Evolutionary conservation across 2,113 vertebrate genomes (phyloP), one percentile per base, ranked within the genome.

Genomic region (Sander vitreus): DNA sequence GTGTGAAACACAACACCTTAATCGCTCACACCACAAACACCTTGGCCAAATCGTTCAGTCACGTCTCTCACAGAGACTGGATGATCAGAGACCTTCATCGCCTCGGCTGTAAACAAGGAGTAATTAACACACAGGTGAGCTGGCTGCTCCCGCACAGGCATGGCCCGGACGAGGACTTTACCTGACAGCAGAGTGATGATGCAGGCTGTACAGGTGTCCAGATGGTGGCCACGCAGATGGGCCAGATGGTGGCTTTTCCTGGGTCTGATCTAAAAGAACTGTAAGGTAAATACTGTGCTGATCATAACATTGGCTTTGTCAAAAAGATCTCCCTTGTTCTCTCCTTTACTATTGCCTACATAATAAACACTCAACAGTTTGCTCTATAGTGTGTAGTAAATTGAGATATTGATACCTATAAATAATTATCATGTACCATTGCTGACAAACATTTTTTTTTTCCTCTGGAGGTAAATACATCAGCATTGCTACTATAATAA

Each of bases 61-160:
- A 83, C 68, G 67, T 76, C 45, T 78, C 74, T 74, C 1, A 8
- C 66, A 50, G 50, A 77, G 62, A 50, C 59, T 18, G 64, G 66
- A 62, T 36, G 65, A 83, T 77, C 30, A 62, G 51, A 86, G 81
- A 75, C 76, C 73, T 83, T 75, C 64, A 58, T 76, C 59, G 70
- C 80, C 59, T 66, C n/a, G 0, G 23, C 80, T 67, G 74, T 76
- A 81, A 85, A 89, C 85, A 89, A 66, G 70, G 3, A 73, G 66
- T 85, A 83, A 89, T 89, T 85, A 87, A 54, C 72, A 80, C 83
- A 62, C 53, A 65, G 55, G 60, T 83, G 75, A 75, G 62, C 25
- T 62, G 60, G 65, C 73, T 68, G 36, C 43, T 63, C 54, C 48
- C 54, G 15, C 47, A 54, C 63, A 69, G 66, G 15, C 21, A 23